Percentiles rank a stretch among this genome's conserved stretches.
These are phyloP conservation scores for Chelonia mydas DNA, from an alignment of 2,797 vertebrate species.

Conservation along the genomic window DNA sequence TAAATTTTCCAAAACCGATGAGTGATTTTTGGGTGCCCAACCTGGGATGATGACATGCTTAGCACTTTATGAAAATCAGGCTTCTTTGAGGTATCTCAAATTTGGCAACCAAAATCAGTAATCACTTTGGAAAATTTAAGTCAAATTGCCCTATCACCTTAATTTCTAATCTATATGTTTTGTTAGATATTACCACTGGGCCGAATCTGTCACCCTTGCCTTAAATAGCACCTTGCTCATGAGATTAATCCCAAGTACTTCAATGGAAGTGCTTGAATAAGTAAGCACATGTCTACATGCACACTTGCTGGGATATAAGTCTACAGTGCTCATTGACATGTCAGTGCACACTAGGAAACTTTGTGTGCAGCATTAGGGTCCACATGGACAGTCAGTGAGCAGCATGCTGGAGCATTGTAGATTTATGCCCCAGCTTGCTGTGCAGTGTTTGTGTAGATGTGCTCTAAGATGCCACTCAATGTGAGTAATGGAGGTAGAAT, in stretches of 20 bases:
- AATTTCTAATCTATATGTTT: not conserved
- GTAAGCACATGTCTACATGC: not conserved
- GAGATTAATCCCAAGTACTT: not conserved
- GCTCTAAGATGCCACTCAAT: not conserved
- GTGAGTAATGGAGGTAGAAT: not conserved
- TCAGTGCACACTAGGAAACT: not conserved
- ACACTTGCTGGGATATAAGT: not conserved
- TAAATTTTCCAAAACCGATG: too few relatives aligned
- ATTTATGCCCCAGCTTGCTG: too few relatives aligned
- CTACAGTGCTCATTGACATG: not conserved
- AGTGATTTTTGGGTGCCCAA: not conserved
- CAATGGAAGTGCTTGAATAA: not conserved
- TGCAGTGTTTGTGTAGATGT: too few relatives aligned
- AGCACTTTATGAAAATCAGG: too few relatives aligned
- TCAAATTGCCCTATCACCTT: not conserved
- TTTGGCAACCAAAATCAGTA: not conserved
- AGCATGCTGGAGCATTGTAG: too few relatives aligned
- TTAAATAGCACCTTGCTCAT: not conserved
- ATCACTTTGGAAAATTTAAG: not conserved
- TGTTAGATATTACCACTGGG: not conserved
- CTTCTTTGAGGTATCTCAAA: not conserved
- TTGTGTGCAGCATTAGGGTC: too few relatives aligned
- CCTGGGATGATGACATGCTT: not conserved
- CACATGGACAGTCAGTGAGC: too few relatives aligned
- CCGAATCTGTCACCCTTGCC: not conserved